phyloP scores from a whole-genome alignment of 2,113 vertebrate genomes.

The Ptilonorhynchus violaceus region DNA sequence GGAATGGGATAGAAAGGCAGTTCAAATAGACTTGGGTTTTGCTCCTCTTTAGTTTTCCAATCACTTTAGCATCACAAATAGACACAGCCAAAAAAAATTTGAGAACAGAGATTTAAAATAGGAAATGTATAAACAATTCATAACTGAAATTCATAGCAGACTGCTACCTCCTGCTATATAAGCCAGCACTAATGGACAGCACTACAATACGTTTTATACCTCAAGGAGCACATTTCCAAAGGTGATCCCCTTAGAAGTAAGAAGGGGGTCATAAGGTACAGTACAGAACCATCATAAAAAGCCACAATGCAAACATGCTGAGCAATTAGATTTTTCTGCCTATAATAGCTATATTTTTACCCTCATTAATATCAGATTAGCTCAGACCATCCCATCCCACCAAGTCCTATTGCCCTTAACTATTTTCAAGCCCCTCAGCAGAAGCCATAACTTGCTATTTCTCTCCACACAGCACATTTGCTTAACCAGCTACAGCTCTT shows the following conservation, averaged over 20 bases:
- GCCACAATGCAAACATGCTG: not conserved
- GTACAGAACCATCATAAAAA: not conserved
- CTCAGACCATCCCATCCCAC: not conserved
- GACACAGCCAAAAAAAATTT: not conserved
- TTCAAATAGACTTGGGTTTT: not conserved
- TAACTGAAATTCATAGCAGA: not conserved
- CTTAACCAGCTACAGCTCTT: not conserved
- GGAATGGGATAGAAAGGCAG: fast-evolving
- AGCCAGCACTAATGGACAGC: not conserved
- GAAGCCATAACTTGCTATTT: fast-evolving
- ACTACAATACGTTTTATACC: not conserved
- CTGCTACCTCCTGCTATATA: not conserved
- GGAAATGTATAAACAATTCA: not conserved
- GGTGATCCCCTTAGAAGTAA: not conserved
- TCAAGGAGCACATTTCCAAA: not conserved
- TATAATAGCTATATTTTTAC: not conserved
- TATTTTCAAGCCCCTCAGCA: not conserved
- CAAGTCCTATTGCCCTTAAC: not conserved
- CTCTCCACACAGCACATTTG: fast-evolving
- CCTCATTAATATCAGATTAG: not conserved
- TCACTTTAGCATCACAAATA: not conserved
- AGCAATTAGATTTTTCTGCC: not conserved
- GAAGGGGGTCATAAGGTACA: not conserved
- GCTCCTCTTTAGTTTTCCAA: not conserved
- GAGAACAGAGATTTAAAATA: not conserved